These are phyloP conservation scores for Microctenopoma steveboyesi DNA, from an alignment of 2,797 vertebrate genomes.

Conservation along the genomic window DNA sequence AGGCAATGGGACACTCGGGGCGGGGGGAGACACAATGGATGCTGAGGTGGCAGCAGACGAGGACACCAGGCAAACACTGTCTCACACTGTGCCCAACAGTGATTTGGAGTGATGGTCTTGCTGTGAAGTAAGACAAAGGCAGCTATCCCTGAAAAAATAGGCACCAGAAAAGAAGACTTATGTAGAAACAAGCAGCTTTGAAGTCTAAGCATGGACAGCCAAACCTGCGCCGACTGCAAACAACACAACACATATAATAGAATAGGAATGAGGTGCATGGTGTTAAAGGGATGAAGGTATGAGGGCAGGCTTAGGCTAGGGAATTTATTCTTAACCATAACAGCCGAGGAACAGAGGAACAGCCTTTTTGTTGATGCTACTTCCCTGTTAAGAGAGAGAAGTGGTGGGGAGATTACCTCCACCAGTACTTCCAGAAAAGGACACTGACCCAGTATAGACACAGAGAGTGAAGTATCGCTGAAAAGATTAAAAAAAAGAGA, in stretches of 20 bases:
- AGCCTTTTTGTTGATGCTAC: slow-evolving; percentile 59
- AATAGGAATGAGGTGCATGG: slow-evolving; percentile 15
- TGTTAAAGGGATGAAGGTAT: slow-evolving; percentile 35
- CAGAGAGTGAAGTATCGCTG: slow-evolving; percentile 16
- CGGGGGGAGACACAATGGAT: slow-evolving; percentile 56
- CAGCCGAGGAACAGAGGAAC: slow-evolving; percentile 34
- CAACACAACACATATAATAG: background rate
- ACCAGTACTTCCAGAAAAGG: slow-evolving; percentile 75
- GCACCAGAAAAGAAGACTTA: background rate
- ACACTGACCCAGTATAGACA: slow-evolving; percentile 42
- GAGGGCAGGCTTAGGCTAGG: slow-evolving; percentile 10
- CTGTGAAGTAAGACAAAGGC: slow-evolving; percentile 37
- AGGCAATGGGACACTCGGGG: slow-evolving; percentile 56
- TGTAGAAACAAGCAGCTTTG: background rate
- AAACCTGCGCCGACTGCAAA: slow-evolving; percentile 14
- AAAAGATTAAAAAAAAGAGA: slow-evolving; percentile 36
- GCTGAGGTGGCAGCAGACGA: slow-evolving; percentile 66
- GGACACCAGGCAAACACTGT: slow-evolving; percentile 45
- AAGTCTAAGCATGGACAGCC: slow-evolving; percentile 1
- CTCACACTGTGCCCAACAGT: slow-evolving; percentile 53
- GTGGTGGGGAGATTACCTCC: slow-evolving; percentile 25
- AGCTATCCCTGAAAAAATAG: slow-evolving; percentile 16
- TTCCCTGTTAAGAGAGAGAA: slow-evolving; percentile 29
- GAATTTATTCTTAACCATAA: slow-evolving; percentile 56
- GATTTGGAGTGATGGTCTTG: slow-evolving; percentile 48